phyloP scores from a whole-genome alignment of 2,888 invertebrate species.

The Notodonta dromedarius region DNA sequence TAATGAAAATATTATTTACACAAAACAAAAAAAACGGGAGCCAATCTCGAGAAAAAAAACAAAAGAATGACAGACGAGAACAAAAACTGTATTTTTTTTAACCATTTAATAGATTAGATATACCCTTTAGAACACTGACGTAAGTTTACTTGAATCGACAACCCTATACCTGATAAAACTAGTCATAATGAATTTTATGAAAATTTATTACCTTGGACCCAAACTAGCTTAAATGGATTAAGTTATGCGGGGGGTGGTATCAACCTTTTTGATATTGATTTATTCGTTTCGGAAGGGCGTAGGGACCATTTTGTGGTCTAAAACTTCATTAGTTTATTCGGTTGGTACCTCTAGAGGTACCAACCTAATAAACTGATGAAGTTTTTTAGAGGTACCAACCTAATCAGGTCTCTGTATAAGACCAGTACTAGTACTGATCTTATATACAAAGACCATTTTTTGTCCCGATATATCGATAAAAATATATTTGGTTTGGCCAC shows the following conservation, averaged over 20 bases:
- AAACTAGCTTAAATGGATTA: slow-evolving; percentile 20
- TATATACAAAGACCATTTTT: not conserved
- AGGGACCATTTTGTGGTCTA: not conserved
- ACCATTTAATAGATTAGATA: no score
- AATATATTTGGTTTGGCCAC: not conserved
- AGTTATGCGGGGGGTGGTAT: slow-evolving; percentile 14
- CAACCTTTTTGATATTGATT: slow-evolving; percentile 23
- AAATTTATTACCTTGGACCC: slow-evolving; percentile 22
- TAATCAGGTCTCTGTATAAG: no score
- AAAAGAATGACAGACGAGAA: no score
- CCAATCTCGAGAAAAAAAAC: no score
- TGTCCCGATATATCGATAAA: not conserved
- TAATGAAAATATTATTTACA: no score
- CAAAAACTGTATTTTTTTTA: no score
- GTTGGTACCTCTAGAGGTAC: no score
- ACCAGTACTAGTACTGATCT: no score
- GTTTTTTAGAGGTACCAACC: no score
- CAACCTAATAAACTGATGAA: no score
- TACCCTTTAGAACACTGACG: no score
- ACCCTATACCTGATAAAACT: slow-evolving; percentile 14
- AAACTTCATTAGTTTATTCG: not conserved
- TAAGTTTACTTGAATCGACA: not conserved
- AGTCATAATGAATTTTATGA: slow-evolving; percentile 24
- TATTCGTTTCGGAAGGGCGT: slow-evolving; percentile 13
- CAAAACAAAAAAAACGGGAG: no score